phyloP scores from a whole-genome alignment of 2,888 invertebrate genomes.

The Enchytraeus crypticus region DNA sequence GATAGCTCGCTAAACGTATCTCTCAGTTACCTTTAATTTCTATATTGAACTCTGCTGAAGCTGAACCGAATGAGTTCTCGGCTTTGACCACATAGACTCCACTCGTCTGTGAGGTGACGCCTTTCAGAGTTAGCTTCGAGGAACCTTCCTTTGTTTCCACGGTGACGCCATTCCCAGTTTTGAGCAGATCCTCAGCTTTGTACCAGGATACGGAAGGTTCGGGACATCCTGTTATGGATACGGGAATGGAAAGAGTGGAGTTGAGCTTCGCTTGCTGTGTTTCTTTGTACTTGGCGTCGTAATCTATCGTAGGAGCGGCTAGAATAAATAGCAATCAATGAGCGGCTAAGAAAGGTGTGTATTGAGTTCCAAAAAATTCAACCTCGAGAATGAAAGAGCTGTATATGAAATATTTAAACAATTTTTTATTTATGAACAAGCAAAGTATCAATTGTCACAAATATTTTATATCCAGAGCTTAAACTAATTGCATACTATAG shows the following conservation, averaged over 20 bases:
- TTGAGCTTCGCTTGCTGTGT: constrained; percentile 14
- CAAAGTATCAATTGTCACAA: too few relatives aligned
- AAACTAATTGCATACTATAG: too few relatives aligned
- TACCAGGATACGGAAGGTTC: constrained; percentile 25
- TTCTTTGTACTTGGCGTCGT: constrained; percentile 19
- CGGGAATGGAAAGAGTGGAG: constrained; percentile 16
- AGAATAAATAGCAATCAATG: too few relatives aligned
- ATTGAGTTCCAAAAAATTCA: too few relatives aligned
- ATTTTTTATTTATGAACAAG: too few relatives aligned
- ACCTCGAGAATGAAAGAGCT: too few relatives aligned
- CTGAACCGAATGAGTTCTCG: constrained; percentile 69
- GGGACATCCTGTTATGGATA: constrained; percentile 21
- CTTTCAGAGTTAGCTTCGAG: constrained; percentile 33
- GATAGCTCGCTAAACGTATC: neutral
- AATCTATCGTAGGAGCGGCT: constrained; percentile 16
- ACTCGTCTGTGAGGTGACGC: constrained; percentile 67
- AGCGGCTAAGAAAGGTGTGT: too few relatives aligned
- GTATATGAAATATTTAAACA: too few relatives aligned
- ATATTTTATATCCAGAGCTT: too few relatives aligned
- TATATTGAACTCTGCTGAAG: constrained; percentile 54
- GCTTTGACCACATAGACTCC: constrained; percentile 77
- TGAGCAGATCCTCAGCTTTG: constrained; percentile 14
- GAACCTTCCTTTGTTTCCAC: constrained; percentile 22
- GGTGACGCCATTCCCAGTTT: neutral
- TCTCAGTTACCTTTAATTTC: constrained; percentile 64